A percentile compares a stretch with the other conserved stretches of the same genome.
Evolutionary conservation across 2,888 invertebrate genomes (phyloP).

Genomic region (Mellilla xanthometata): DNA sequence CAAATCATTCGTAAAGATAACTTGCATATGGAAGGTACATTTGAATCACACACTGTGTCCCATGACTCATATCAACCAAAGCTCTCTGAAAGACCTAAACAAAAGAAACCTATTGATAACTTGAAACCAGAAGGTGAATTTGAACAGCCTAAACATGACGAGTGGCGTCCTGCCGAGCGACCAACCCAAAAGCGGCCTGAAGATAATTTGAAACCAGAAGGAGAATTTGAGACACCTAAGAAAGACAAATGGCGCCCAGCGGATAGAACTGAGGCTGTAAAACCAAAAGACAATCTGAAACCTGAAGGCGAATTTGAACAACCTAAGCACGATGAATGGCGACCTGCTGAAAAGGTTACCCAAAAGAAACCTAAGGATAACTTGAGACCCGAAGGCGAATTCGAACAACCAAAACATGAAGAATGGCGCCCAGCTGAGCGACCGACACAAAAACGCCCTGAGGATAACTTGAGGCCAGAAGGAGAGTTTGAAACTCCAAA

Average conservation of each 20-base stretch:
- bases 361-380: slow-evolving; percentile 60
- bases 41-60: slow-evolving; percentile 70
- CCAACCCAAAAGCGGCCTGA: slow-evolving; percentile 38
- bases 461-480: slow-evolving; percentile 64
- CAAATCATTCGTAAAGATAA: slow-evolving; percentile 74
- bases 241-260: slow-evolving; percentile 54
- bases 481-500: slow-evolving; percentile 76
- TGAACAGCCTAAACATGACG: slow-evolving; percentile 62
- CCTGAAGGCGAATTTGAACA: slow-evolving; percentile 84
- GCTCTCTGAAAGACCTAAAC: slow-evolving; percentile 69
- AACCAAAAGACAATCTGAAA: slow-evolving; percentile 77
- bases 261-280: slow-evolving; percentile 41
- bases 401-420: background rate
- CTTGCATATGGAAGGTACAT: slow-evolving; percentile 75
- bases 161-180: slow-evolving; percentile 62
- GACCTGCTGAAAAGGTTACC: slow-evolving; percentile 52
- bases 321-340: slow-evolving; percentile 61
- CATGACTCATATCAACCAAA: slow-evolving; percentile 62
- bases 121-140: slow-evolving; percentile 73
- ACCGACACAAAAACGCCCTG: background rate
- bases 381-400: slow-evolving; percentile 53
- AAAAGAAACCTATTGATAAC: slow-evolving; percentile 82
- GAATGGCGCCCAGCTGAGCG: slow-evolving; percentile 2
- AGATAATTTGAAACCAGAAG: slow-evolving; percentile 68
- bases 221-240: slow-evolving; percentile 68